Evolutionary conservation across 2,797 vertebrate species (phyloP), one percentile per base, ranked within the genome.

Genomic region (Pipistrellus pipistrellus): DNA sequence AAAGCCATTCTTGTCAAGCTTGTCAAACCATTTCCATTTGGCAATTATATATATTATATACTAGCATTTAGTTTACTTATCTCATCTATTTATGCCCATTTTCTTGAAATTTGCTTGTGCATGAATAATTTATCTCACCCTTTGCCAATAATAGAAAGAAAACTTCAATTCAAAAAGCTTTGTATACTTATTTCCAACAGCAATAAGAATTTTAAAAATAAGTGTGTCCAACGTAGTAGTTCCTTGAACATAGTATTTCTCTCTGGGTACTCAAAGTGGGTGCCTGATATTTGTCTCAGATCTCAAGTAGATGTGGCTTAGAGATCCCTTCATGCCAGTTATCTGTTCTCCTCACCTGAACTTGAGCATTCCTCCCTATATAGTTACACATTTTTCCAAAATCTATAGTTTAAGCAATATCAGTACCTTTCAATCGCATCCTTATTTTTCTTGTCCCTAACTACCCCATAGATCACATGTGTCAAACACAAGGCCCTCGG

Each of bases 81-180:
- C 30, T 92, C 38, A 18, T 51, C 20, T 94, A 44, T 75, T 75
- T 59, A 44, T 80, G 59, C 9, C n/a, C 12, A 38, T 95, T 86
- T 83, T 13, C 32, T 91, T 88, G 25, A 9, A 73, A 10, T 84
- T 75, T 27, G 35, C 13, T 62, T 73, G 1, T 68, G 12, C 3
- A 7, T 0, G 25, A 32, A 38, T 21, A 25, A 27, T 84, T 72
- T 76, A 46, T 68, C 4, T 51, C 1, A 2, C 59, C 18, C 57
- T 55, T 72, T 87, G 2, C n/a, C n/a, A 62, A 27, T 13, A 75
- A 30, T 23, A 66, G 64, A 59, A 62, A 81, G 38, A 72, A 85
- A 81, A 20, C 7, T 80, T 86, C 4, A 68, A 13, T 64, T 93
- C 44, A 76, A 27, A 91, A 71, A 71, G 11, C 9, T 77, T 71